Percentiles rank a stretch among this genome's conserved stretches.
phyloP scores from a whole-genome alignment of 1,140 invertebrate species.

The Leptopilina clavipes region DNA sequence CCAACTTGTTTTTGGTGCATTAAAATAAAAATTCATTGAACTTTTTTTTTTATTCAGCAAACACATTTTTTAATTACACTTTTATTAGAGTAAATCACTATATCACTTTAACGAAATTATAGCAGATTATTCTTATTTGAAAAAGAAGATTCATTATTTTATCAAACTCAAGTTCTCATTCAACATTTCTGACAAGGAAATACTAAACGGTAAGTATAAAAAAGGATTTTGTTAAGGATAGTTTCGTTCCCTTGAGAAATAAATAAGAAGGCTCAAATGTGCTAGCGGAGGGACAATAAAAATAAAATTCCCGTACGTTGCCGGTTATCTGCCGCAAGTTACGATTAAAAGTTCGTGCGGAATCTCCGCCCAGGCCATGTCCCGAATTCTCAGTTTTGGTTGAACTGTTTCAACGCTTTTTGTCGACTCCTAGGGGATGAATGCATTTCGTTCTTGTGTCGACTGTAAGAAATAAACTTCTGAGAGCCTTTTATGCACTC shows the following conservation, averaged over 20 bases:
- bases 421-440: background rate
- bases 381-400: constrained; percentile 37
- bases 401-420: background rate
- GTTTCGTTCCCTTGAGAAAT: constrained; percentile 43
- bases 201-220: background rate
- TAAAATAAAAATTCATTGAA: too few relatives aligned
- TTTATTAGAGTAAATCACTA: too few relatives aligned
- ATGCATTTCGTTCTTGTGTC: constrained; percentile 14
- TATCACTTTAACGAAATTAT: too few relatives aligned
- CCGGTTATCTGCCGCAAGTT: constrained; percentile 53
- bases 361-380: constrained; percentile 65
- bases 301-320: constrained; percentile 33
- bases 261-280: constrained; percentile 55
- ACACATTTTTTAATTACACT: too few relatives aligned
- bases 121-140: too few relatives aligned
- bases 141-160: too few relatives aligned
- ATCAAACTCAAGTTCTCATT: too few relatives aligned
- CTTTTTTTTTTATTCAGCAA: too few relatives aligned
- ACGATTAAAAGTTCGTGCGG: constrained; percentile 65
- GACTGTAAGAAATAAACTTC: constrained; percentile 10
- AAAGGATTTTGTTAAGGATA: background rate
- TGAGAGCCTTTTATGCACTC: constrained; percentile 32
- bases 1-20: too few relatives aligned
- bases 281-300: constrained; percentile 31
- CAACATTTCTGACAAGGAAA: too few relatives aligned